phyloP scores from a whole-genome alignment of 2,888 invertebrate genomes.

The Petrolisthes cinctipes region DNA sequence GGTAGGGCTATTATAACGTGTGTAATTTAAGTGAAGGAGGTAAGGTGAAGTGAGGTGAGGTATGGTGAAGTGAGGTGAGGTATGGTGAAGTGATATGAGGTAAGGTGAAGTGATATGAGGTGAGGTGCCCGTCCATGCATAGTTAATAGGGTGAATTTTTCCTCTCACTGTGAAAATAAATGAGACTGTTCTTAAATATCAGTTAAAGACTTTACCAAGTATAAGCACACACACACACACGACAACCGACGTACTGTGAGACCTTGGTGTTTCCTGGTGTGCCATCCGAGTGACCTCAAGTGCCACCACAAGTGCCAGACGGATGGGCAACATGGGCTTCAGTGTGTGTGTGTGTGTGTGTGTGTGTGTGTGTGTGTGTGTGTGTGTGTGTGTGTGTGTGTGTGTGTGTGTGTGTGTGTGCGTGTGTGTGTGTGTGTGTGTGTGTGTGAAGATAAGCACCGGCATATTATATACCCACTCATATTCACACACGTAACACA shows the following conservation, averaged over 20 bases:
- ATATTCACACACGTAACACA: constrained; percentile 3
- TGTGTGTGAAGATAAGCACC: not conserved
- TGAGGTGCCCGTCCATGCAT: no score
- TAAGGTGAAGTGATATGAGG: no score
- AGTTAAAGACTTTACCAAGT: no score
- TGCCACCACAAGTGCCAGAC: not conserved
- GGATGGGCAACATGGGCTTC: not conserved
- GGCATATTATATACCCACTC: constrained; percentile 2
- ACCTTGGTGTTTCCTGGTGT: not conserved
- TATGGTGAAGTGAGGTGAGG: no score
- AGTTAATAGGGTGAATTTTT: no score
- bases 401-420: not conserved
- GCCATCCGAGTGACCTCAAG: not conserved
- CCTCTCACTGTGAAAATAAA: no score
- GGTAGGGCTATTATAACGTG: no score
- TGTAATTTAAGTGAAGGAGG: no score
- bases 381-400: not conserved
- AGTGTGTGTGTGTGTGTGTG: not conserved
- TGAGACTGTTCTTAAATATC: no score
- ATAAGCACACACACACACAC: constrained; percentile 28
- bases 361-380: not conserved
- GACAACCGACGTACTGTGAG: not conserved
- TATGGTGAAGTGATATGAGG: no score
- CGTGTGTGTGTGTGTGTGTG: not conserved
- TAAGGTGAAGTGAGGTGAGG: no score